Evolutionary conservation across 2,113 vertebrate species (phyloP), one percentile per base, ranked within the genome.

Genomic region (Carassius auratus): DNA sequence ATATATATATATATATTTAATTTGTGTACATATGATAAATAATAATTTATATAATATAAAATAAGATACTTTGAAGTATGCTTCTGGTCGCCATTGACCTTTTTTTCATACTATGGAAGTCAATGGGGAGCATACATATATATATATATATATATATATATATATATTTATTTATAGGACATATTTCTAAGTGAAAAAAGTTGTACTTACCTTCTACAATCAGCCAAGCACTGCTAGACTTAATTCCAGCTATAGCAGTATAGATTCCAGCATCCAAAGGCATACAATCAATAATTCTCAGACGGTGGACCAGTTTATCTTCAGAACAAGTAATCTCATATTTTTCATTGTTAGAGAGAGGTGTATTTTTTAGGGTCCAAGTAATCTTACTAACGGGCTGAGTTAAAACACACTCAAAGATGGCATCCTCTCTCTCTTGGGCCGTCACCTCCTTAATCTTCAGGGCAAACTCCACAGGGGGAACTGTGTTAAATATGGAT

Each of bases 161-260:
- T 30, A 30, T 30, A 30, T 30, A 30, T 2, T 1, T 30, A 30
- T 30, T 17, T 2, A 36, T 15, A 68, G 30, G 45, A 17, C 15
- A 1, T 59, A 59, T 57, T 30, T 36, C 52, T 42, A 10, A 42
- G 1, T 13, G 15, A 19, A 76, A 30, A 61, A 74, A 48, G 23
- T 2, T 81, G 50, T 79, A 90, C 95, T 95, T 85, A 98, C 97
- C 87, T 92, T 96, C 96, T 8, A 98, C 95, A 6, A 96, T 61
- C 17, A 99, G 96, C 95, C 96, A 97, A 89, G 96, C 95, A 1
- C 94, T 97, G 75, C 96, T 96, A 23, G 93, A 91, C 5, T 96
- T 94, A 66, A 95, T 93, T 45, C 97, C 96, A 0, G 91, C 93
- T 52, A 94, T 91, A 1, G 96, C 94, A 0, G 95, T 93, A 75